A percentile compares a stretch with the other conserved stretches of the same genome.
These are phyloP conservation scores for Ctenopoma kingsleyae DNA, from an alignment of 2,797 vertebrate genomes.

Conservation along the genomic window DNA sequence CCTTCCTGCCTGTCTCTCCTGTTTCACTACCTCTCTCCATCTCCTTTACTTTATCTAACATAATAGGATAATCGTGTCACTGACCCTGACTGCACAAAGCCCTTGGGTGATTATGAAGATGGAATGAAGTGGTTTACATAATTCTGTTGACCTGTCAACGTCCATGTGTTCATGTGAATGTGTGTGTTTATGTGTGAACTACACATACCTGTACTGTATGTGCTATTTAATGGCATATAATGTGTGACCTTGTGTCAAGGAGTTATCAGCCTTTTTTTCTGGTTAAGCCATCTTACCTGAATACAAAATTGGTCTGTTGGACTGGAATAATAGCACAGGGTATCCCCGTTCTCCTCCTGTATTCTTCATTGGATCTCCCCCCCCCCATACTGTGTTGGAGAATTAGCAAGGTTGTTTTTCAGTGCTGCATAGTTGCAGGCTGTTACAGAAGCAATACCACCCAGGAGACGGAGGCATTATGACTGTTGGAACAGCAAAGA, in stretches of 20 bases:
- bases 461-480: conserved; percentile 76
- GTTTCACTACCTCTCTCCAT: conserved; percentile 43
- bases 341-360: background rate
- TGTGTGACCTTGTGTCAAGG: conserved; percentile 74
- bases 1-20: conserved; percentile 4
- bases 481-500: conserved; percentile 76
- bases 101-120: conserved; percentile 67
- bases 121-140: conserved; percentile 71
- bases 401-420: conserved; percentile 77
- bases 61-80: conserved; percentile 77
- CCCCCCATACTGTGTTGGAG: conserved; percentile 57
- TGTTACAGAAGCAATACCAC: conserved; percentile 77
- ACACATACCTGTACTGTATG: conserved; percentile 20
- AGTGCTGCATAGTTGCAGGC: conserved; percentile 72
- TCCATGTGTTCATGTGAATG: conserved; percentile 12
- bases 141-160: conserved; percentile 59
- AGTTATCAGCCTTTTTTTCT: conserved; percentile 67
- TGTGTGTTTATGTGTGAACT: background rate
- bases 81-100: conserved; percentile 63
- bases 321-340: conserved; percentile 42
- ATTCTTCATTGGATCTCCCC: conserved; percentile 33
- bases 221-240: conserved; percentile 59
- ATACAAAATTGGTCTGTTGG: conserved; percentile 66
- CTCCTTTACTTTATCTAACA: conserved; percentile 65
- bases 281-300: conserved; percentile 57